Conservation (phyloP, 2,797 vertebrate genomes). For the Pristis pectinata region DNA sequence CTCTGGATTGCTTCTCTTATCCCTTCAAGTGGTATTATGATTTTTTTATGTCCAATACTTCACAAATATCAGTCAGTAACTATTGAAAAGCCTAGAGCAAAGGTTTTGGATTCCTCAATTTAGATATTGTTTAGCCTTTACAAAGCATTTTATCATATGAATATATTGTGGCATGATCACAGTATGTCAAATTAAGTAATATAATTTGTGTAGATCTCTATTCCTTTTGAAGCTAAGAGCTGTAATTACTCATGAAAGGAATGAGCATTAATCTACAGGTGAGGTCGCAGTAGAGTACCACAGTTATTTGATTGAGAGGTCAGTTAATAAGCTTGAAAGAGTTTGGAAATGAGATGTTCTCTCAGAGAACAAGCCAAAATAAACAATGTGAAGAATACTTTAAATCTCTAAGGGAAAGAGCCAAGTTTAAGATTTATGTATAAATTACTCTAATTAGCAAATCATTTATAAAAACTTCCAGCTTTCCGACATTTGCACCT, state of each 20-base stretch:
- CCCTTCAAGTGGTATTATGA: background rate
- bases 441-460: background rate
- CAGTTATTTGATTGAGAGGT: background rate
- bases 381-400: background rate
- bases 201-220: background rate
- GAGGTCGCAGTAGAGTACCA: background rate
- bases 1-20: background rate
- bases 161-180: background rate
- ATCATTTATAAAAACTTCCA: background rate
- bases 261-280: background rate
- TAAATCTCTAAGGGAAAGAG: background rate
- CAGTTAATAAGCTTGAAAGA: background rate
- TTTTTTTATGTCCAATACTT: too few relatives aligned
- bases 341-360: background rate
- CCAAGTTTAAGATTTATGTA: background rate
- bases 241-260: background rate
- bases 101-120: background rate
- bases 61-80: background rate
- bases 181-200: background rate
- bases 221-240: background rate
- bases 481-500: background rate
- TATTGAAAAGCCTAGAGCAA: background rate
- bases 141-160: background rate
- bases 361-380: background rate
- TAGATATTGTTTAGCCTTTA: background rate